phyloP scores from a whole-genome alignment of 2,113 vertebrate species.

The Lasiurus cinereus region DNA sequence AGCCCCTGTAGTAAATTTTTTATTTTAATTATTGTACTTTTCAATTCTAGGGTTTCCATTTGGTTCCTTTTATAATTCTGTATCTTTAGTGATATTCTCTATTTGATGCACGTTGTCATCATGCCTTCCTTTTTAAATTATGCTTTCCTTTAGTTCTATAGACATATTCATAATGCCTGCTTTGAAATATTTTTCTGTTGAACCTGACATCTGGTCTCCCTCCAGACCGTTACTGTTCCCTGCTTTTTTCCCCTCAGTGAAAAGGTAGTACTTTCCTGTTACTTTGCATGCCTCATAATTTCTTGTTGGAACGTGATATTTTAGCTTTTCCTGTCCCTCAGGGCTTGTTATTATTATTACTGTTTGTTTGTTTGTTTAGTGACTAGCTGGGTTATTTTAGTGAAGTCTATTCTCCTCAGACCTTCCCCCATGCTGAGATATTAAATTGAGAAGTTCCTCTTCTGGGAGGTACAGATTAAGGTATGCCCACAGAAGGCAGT shows the following conservation, averaged over 20 bases:
- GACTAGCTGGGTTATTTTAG: not conserved
- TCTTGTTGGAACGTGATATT: slow-evolving; percentile 18
- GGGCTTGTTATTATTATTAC: not conserved
- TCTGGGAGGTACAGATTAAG: not conserved
- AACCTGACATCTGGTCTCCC: not conserved
- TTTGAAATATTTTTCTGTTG: slow-evolving; percentile 56
- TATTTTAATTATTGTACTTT: slow-evolving; percentile 54
- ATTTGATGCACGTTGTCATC: not conserved
- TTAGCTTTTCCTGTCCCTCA: not conserved
- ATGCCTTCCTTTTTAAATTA: not conserved
- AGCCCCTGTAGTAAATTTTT: not conserved
- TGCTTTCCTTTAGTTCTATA: slow-evolving; percentile 48
- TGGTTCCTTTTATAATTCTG: slow-evolving; percentile 12
- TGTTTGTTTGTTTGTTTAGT: slow-evolving; percentile 30
- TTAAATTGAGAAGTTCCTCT: not conserved
- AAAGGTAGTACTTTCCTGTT: not conserved
- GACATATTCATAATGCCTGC: not conserved
- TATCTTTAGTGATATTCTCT: not conserved
- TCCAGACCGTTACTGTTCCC: not conserved
- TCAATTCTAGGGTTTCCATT: slow-evolving; percentile 40
- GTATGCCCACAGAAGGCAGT: not conserved
- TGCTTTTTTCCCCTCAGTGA: not conserved
- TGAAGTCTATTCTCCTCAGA: not conserved
- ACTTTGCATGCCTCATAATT: not conserved
- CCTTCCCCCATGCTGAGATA: not conserved